phyloP scores from a whole-genome alignment of 2,113 vertebrate species.

The Caracal caracal region DNA sequence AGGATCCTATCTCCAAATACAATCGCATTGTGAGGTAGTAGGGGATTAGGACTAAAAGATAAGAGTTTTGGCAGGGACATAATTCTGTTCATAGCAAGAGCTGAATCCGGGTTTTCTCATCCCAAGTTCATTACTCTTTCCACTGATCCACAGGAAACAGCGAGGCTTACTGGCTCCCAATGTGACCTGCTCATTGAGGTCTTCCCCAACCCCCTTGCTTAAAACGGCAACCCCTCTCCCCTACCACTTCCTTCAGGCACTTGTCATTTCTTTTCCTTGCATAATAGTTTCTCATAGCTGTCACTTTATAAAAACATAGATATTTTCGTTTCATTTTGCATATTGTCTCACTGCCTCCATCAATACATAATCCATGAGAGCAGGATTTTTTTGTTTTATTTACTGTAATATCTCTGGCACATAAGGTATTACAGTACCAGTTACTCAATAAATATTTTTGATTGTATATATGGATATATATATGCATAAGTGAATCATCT shows the following conservation, averaged over 20 bases:
- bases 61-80: background rate
- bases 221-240: background rate
- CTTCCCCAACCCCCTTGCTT: background rate
- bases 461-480: background rate
- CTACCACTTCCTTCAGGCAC: background rate
- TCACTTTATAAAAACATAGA: background rate
- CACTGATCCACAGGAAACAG: background rate
- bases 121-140: background rate
- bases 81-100: background rate
- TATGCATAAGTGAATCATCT: slow-evolving; percentile 1
- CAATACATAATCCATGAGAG: background rate
- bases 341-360: background rate
- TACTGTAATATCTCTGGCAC: background rate
- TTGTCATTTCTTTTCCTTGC: background rate
- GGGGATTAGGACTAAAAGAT: background rate
- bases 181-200: background rate
- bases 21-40: background rate
- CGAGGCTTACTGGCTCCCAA: background rate
- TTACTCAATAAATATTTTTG: slow-evolving; percentile 53
- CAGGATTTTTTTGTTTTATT: slow-evolving; percentile 15
- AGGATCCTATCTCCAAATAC: background rate
- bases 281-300: background rate
- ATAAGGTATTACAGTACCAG: background rate
- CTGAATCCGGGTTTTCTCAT: background rate
- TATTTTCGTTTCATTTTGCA: background rate